Base-by-base conservation (phyloP, 2,888 invertebrate species). In the Steinernema hermaphroditum region DNA sequence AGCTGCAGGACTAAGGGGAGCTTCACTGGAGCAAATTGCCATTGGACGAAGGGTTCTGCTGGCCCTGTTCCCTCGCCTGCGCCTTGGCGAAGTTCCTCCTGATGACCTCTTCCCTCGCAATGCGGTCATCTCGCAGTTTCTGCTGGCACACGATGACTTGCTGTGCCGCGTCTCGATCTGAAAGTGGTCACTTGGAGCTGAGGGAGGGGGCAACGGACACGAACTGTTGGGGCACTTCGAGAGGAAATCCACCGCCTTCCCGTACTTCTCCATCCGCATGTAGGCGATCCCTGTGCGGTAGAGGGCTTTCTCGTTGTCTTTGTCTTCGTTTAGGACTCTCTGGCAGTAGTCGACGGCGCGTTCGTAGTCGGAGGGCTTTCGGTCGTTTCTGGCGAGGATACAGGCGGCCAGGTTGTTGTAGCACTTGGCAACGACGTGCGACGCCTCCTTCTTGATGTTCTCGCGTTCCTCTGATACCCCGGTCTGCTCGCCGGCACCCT, bases 301-400 rank as follows among this genome's bases (percentile, higher is more conserved):
- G 34, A 92, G 88, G 0, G 92, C 96, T 88, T 96, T 96, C 14
- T 92, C 92, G 87, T 92, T 94, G 32, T 90, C 89, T 0, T 90
- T 87, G 83, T 93, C 92, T 0, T 92, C 80, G 71, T 90, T 90
- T 0, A 96, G 88, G 0, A 92, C 94, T 78, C 91, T 91, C 54
- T 91, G 90, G 44, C 94, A 93, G 44, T 91, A 89, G 43, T 91
- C 90, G 81, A 90, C 91, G 0, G 92, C 93, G 80, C 92, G 91
- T 68, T 90, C 89, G 22, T 90, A 88, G 8, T 92, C 91, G 16
- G 91, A 90, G 44, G 90, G 85, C 88, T 94, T 50, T 34, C 76
- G 72, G 14, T 46, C 37, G n/a, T 27, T 43, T 9, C 75, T 70
- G 27, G 72, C 54, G 32, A 77, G 41, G 24, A 77, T 72, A 70